Evolutionary conservation across 2,888 invertebrate genomes (phyloP).

Genomic region (Drosophila falleni): DNA sequence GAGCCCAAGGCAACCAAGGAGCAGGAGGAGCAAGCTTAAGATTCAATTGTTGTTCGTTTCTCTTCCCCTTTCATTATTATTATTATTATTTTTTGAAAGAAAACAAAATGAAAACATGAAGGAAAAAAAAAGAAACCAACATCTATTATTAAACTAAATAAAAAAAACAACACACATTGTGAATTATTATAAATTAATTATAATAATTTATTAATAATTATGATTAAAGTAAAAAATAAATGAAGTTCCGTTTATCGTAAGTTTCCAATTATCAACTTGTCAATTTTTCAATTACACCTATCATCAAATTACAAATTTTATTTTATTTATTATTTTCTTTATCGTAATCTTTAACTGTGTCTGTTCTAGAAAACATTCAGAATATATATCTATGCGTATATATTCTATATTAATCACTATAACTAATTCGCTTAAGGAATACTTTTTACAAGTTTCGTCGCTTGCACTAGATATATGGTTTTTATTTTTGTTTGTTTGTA

Average conservation of each 20-base stretch:
- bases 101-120: constrained; percentile 23
- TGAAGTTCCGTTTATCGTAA: constrained; percentile 74
- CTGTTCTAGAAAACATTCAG: constrained; percentile 52
- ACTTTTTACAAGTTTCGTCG: constrained; percentile 70
- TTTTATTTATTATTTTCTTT: not conserved
- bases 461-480: constrained; percentile 65
- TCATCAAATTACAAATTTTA: constrained; percentile 35
- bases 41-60: constrained; percentile 32
- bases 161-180: constrained; percentile 47
- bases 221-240: constrained; percentile 76
- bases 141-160: constrained; percentile 59
- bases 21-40: constrained; percentile 60
- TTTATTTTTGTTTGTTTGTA: constrained; percentile 36
- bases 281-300: constrained; percentile 34
- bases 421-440: constrained; percentile 69
- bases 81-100: constrained; percentile 45
- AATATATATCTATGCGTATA: constrained; percentile 2
- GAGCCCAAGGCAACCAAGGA: constrained; percentile 52
- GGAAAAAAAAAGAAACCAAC: constrained; percentile 18
- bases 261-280: constrained; percentile 41
- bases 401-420: constrained; percentile 56
- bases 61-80: constrained; percentile 30
- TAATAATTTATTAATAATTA: constrained; percentile 82
- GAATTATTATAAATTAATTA: constrained; percentile 80
- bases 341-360: constrained; percentile 8